Conservation (phyloP, 2,113 vertebrate species). For the Shinisaurus crocodilurus region DNA sequence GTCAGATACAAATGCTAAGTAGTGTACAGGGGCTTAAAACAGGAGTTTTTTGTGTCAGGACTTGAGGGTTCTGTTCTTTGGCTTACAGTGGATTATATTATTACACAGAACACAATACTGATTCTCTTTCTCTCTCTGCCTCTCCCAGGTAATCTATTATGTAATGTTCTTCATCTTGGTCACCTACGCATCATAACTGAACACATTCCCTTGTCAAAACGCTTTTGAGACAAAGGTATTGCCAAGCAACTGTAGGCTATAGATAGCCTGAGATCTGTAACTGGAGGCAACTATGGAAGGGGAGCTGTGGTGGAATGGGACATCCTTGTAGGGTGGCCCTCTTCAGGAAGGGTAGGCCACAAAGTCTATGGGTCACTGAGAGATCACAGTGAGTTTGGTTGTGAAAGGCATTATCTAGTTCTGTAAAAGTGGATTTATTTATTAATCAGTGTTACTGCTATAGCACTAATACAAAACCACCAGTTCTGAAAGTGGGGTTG, state of each 20-base stretch:
- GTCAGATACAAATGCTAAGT: background rate
- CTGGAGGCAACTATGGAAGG: background rate
- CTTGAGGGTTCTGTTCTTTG: background rate
- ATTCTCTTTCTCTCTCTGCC: background rate
- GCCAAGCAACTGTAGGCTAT: background rate
- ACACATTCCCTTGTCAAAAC: background rate
- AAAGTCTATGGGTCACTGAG: background rate
- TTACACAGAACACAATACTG: background rate
- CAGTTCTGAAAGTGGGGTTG: background rate
- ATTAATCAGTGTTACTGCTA: background rate
- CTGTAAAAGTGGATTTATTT: background rate
- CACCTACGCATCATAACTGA: background rate
- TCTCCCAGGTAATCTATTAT: slow-evolving; percentile 8
- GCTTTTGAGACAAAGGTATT: background rate
- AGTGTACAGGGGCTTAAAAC: background rate
- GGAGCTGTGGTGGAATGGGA: background rate
- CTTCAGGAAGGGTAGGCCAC: background rate
- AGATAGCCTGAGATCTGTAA: background rate
- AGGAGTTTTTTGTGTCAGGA: too few relatives aligned
- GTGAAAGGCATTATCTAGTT: background rate
- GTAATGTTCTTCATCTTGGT: background rate
- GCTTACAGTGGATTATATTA: background rate
- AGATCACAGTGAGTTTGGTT: background rate
- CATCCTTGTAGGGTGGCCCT: background rate
- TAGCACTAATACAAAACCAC: too few relatives aligned